These are phyloP conservation scores for Kryptopterus vitreolus DNA, from an alignment of 2,797 vertebrate genomes.

Conservation along the genomic window DNA sequence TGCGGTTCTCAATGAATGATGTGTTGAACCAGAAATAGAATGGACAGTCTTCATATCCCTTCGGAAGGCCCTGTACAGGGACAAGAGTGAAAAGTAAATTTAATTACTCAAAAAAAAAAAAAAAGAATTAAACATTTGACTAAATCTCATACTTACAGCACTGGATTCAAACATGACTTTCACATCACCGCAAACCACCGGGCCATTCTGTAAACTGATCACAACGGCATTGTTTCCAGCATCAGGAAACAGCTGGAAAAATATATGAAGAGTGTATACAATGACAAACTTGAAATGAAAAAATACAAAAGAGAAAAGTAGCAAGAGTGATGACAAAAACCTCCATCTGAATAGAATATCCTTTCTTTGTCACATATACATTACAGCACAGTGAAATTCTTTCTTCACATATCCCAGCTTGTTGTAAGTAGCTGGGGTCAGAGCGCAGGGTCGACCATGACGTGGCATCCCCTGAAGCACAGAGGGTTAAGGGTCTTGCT, in stretches of 20 bases:
- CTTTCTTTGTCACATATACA: too few relatives aligned
- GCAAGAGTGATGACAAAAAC: background rate
- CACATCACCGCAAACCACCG: slow-evolving; percentile 83
- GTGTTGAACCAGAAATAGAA: slow-evolving; percentile 99
- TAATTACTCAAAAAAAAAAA: background rate
- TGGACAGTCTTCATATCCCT: slow-evolving; percentile 87
- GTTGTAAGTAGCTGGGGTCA: too few relatives aligned
- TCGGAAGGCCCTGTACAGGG: slow-evolving; percentile 80
- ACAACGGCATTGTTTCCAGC: slow-evolving; percentile 77
- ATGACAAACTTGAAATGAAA: background rate
- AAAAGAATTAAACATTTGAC: too few relatives aligned
- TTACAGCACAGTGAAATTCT: too few relatives aligned
- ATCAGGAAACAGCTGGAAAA: slow-evolving; percentile 83
- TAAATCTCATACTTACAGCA: slow-evolving; percentile 76
- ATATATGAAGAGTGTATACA: background rate
- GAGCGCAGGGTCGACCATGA: too few relatives aligned
- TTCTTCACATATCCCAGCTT: too few relatives aligned
- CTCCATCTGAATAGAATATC: too few relatives aligned
- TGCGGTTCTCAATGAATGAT: slow-evolving; percentile 85
- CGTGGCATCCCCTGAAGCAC: too few relatives aligned
- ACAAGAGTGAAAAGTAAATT: slow-evolving; percentile 7
- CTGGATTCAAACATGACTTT: slow-evolving; percentile 90
- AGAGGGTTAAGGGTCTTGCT: too few relatives aligned
- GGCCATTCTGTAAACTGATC: slow-evolving; percentile 82
- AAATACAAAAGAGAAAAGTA: background rate